Evolutionary conservation across 2,113 vertebrate genomes (phyloP), one percentile per base, ranked within the genome.

Genomic region (Embiotoca jacksoni): DNA sequence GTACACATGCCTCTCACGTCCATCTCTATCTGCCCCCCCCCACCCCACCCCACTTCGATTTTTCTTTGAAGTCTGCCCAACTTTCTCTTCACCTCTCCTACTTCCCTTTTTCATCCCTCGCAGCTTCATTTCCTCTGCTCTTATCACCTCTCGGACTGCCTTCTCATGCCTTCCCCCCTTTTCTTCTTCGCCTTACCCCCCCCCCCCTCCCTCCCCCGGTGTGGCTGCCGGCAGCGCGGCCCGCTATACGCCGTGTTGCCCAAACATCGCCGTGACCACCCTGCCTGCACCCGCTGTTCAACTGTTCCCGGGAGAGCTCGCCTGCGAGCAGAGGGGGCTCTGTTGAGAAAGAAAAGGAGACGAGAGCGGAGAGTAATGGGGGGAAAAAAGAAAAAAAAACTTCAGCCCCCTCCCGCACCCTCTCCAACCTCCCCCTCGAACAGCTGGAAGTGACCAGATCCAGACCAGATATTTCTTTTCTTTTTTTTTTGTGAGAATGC

Each of bases 221-320:
- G 58, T 36, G 44, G 62, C 61, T 47, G 6, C 73, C 37, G 37
- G 37, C 37, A 4, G 37, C 37, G 23, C 23, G 23, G 23, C 7
- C 37, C 37, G 37, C 37, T 37, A 2, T 4, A 7, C 37, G 37
- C 37, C 81, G 81, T 79, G 81, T 23, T 23, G 23, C 23, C 23
- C 23, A 23, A 23, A 23, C 87, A 72, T 89, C 71, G 76, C 71
- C 31, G 39, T 78, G 85, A 81, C 83, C 81, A 72, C 72, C 83
- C 74, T 69, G 89, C 57, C 65, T 53, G 72, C 80, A 66, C 54
- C 72, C 57, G 75, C 80, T 80, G 82, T 79, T 80, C 81, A 81
- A 83, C 57, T 61, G 52, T 68, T 75, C 84, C 83, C 47, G 2
- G n/a, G 86, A 61, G 82, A 75, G 67, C 68, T 80, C 88, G 88